A percentile compares a stretch with the other conserved stretches of the same genome.
phyloP scores from a whole-genome alignment of 2,888 invertebrate species.

The Diploptera punctata region DNA sequence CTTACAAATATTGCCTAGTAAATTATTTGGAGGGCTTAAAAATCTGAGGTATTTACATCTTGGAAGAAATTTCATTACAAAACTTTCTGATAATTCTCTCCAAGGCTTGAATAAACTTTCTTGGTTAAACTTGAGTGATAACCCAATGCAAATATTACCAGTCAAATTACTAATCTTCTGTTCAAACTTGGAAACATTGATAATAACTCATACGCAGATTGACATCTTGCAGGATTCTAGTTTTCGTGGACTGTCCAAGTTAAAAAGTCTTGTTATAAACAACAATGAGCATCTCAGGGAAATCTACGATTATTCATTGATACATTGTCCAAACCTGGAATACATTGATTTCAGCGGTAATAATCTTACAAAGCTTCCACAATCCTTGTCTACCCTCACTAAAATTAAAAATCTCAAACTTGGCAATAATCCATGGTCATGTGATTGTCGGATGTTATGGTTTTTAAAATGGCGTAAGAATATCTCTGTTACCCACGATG shows the following conservation, averaged over 20 bases:
- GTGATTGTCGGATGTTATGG: constrained; percentile 88
- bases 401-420: constrained; percentile 70
- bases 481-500: constrained; percentile 59
- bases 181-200: constrained; percentile 64
- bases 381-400: constrained; percentile 69
- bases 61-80: constrained; percentile 65
- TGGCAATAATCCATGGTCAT: constrained; percentile 80
- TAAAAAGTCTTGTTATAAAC: constrained; percentile 65
- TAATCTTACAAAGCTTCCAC: constrained; percentile 72
- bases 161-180: constrained; percentile 69
- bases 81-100: constrained; percentile 66
- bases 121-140: constrained; percentile 64
- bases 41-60: constrained; percentile 65
- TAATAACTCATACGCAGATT: constrained; percentile 71
- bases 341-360: constrained; percentile 75
- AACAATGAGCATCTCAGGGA: constrained; percentile 66
- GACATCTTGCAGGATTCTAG: constrained; percentile 69
- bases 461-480: constrained; percentile 66
- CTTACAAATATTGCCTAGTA: constrained; percentile 43
- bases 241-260: constrained; percentile 66
- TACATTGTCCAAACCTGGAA: constrained; percentile 65
- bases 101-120: constrained; percentile 58
- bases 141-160: constrained; percentile 63
- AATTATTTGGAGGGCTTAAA: constrained; percentile 48
- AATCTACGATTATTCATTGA: constrained; percentile 68